A percentile compares a stretch with the other conserved stretches of the same genome.
Evolutionary conservation across 2,888 invertebrate species (phyloP).

Genomic region (Tinea semifulvella): DNA sequence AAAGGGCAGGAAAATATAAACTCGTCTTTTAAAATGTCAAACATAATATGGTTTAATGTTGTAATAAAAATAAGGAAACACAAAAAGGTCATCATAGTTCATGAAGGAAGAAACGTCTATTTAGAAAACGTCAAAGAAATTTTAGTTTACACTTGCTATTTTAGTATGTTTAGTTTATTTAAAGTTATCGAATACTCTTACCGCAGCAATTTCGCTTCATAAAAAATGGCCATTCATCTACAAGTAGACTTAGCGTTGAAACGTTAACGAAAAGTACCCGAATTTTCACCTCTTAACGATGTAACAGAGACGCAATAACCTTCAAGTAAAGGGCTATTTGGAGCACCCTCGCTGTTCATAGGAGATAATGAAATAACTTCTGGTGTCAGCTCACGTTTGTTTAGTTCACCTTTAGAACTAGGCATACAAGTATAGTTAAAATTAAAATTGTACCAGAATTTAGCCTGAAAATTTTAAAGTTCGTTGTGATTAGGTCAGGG

Average conservation of each 20-base stretch:
- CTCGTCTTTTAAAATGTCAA: constrained; percentile 3
- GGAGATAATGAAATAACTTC: constrained; percentile 15
- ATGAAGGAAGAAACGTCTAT: not conserved
- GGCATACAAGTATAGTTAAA: too few species aligned
- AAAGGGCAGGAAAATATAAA: not conserved
- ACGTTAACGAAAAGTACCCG: constrained; percentile 16
- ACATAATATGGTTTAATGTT: constrained; percentile 1
- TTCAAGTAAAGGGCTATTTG: constrained; percentile 13
- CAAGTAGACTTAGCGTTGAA: constrained; percentile 3
- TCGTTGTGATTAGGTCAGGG: too few species aligned
- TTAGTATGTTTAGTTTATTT: not conserved
- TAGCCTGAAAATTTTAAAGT: too few species aligned
- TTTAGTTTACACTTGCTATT: too few species aligned
- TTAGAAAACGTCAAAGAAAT: too few species aligned
- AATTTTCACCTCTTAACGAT: constrained; percentile 17
- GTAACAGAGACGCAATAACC: constrained; percentile 16
- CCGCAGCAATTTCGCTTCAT: constrained; percentile 5
- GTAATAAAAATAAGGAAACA: not conserved
- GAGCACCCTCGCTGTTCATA: constrained; percentile 9
- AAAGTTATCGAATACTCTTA: constrained; percentile 5
- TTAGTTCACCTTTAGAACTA: constrained; percentile 9
- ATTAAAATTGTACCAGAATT: too few species aligned
- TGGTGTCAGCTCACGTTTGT: constrained; percentile 11
- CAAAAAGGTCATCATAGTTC: constrained; percentile 3
- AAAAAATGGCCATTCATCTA: constrained; percentile 2